Evolutionary conservation across 2,113 vertebrate genomes (phyloP), one percentile per base, ranked within the genome.

Genomic region (Xiphias gladius): DNA sequence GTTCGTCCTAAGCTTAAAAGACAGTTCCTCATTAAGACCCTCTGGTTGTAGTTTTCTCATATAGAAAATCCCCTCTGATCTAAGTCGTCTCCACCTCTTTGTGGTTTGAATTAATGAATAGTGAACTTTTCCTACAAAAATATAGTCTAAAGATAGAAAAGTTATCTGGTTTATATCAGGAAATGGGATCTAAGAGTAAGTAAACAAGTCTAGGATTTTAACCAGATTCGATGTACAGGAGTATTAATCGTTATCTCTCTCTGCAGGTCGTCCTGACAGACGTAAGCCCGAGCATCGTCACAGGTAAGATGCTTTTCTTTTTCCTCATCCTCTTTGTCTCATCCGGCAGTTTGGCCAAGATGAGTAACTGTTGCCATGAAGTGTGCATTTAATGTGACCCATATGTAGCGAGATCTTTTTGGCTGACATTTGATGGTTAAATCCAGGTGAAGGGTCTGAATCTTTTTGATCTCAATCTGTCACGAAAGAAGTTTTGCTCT

Each of bases 261-360:
- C 37, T 28, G 0, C 83, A 94, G 93, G 86, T 84, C 94, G 91
- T 9, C 71, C 92, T 19, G 83, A 91, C 76, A 79, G 91, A 54
- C 88, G 87, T 0, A 94, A 94, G 30, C 93, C 92, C 0, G 93
- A 94, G 66, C 90, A 94, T 48, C 92, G 94, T 32, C 90, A 75
- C 87, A 94, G 94, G 94, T 94, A 52, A 71, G 82, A 69, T 1
- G 0, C 32, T 20, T 59, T 6, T 1, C 28, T 58, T 41, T 30
- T 11, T 26, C 50, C 19, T 50, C 37, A 39, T 16, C 2, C 13
- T 70, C 58, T 41, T 32, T 4, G 1, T 39, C 37, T 58, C 37
- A 30, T 37, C 32, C 35, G 39, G 5, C 20, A 8, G 52, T 32
- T 43, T 1, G 4, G 1, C 4, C 20, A 41, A 63, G 58, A 35